Evolutionary conservation across 2,888 invertebrate species (phyloP).

Genomic region (Drosophila diplacantha): DNA sequence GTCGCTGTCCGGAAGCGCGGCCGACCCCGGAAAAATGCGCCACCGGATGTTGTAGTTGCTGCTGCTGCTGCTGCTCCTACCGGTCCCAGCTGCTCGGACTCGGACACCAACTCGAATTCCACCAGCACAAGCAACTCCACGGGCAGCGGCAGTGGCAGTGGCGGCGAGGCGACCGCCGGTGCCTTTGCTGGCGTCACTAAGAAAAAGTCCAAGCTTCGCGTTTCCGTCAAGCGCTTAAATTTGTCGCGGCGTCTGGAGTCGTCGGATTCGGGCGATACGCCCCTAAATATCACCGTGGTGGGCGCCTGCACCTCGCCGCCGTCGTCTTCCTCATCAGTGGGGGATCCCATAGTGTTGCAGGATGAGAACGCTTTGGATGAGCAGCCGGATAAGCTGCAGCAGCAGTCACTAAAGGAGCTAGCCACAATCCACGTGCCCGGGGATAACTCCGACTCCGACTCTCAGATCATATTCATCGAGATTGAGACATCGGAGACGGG

Average conservation of each 20-base stretch:
- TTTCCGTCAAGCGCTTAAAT: constrained; percentile 56
- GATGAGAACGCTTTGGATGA: constrained; percentile 32
- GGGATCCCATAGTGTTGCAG: constrained; percentile 7
- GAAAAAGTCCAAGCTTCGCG: constrained; percentile 47
- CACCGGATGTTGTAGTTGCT: too few species aligned
- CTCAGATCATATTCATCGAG: constrained; percentile 36
- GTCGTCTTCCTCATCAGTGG: constrained; percentile 15
- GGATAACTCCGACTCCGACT: constrained; percentile 28
- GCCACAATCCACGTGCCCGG: constrained; percentile 1
- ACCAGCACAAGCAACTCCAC: constrained; percentile 17
- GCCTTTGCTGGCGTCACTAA: not conserved
- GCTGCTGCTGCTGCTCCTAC: not conserved
- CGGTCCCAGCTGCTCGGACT: constrained; percentile 50
- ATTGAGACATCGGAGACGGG: constrained; percentile 23
- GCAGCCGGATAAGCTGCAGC: constrained; percentile 8
- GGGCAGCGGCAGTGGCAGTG: not conserved
- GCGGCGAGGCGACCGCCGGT: not conserved
- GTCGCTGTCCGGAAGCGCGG: constrained; percentile 57
- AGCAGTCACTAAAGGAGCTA: not conserved
- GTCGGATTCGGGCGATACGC: constrained; percentile 35
- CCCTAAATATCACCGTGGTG: constrained; percentile 14
- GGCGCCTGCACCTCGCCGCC: constrained; percentile 10
- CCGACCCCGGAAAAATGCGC: constrained; percentile 54
- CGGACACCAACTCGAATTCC: constrained; percentile 50
- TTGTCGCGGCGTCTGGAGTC: constrained; percentile 40